These are phyloP conservation scores for Tinamus guttatus DNA, from an alignment of 2,113 vertebrate genomes.

Conservation along the genomic window DNA sequence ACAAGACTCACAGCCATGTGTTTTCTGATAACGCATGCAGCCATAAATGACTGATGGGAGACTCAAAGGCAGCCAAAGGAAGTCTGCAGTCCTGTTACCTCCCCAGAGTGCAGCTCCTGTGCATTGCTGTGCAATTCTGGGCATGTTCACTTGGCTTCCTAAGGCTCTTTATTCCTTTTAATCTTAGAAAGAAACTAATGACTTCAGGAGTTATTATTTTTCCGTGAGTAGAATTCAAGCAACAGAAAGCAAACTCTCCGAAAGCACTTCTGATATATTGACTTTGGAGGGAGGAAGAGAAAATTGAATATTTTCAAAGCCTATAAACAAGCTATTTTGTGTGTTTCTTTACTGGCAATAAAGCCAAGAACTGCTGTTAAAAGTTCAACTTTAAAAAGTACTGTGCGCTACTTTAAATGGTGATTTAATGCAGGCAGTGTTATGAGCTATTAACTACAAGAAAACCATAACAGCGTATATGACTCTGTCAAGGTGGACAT, in stretches of 20 bases:
- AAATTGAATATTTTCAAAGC: not conserved
- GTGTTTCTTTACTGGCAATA: not conserved
- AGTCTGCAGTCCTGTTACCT: not conserved
- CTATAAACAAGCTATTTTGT: not conserved
- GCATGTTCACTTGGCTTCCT: not conserved
- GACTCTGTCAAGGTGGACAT: not conserved
- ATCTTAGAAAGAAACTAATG: not conserved
- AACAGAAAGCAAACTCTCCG: not conserved
- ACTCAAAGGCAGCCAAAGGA: not conserved
- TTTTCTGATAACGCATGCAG: not conserved
- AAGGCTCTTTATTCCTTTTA: not conserved
- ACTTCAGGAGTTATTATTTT: not conserved
- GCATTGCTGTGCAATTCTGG: not conserved
- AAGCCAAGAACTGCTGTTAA: not conserved
- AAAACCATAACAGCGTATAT: not conserved
- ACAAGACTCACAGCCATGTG: not conserved
- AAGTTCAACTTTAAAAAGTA: conserved; percentile 4
- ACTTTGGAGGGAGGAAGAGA: not conserved
- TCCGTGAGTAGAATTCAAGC: not conserved
- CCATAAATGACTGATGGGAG: not conserved
- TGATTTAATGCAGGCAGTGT: not conserved
- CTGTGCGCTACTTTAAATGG: not conserved
- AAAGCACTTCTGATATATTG: not conserved
- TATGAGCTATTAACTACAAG: not conserved
- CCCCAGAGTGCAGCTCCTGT: not conserved